Evolutionary conservation across 2,797 vertebrate species (phyloP).

Genomic region (Heteromormyrus szaboi): DNA sequence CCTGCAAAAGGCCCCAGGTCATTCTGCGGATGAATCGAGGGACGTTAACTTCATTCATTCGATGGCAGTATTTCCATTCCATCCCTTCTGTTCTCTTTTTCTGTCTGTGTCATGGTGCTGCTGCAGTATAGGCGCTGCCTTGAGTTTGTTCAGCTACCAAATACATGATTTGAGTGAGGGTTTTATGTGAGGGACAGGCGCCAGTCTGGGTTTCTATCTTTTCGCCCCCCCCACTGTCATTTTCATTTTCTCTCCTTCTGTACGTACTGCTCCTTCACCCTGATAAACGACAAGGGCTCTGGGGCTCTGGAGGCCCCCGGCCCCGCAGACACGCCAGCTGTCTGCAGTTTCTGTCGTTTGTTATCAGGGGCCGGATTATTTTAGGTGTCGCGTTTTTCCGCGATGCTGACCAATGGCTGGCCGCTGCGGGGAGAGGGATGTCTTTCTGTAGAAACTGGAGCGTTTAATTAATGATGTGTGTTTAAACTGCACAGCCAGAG

Average conservation of each 20-base stretch:
- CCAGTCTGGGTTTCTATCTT: conserved; percentile 17
- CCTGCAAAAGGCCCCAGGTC: conserved; percentile 25
- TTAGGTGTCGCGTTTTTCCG: conserved; percentile 42
- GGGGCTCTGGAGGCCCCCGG: conserved; percentile 35
- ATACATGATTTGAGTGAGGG: conserved; percentile 43
- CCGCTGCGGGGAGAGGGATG: background rate
- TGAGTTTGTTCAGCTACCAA: conserved; percentile 34
- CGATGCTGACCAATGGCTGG: background rate
- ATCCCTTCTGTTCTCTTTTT: conserved; percentile 12
- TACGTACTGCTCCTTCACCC: conserved; percentile 3
- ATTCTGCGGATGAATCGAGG: conserved; percentile 44
- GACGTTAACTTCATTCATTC: conserved; percentile 45
- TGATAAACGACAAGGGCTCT: conserved; percentile 4
- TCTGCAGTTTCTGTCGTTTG: conserved; percentile 43
- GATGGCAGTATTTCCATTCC: conserved; percentile 50
- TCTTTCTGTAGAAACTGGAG: background rate
- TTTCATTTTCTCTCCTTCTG: conserved; percentile 18
- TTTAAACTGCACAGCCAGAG: background rate
- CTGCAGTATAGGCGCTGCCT: conserved; percentile 29
- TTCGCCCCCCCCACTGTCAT: background rate
- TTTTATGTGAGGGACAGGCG: conserved; percentile 49
- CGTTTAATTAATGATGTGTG: conserved; percentile 18
- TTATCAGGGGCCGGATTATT: conserved; percentile 47
- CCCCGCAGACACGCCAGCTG: conserved; percentile 31
- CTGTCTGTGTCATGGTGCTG: background rate